Conservation (phyloP, 2,113 vertebrate species). For the Lycaon pictus region DNA sequence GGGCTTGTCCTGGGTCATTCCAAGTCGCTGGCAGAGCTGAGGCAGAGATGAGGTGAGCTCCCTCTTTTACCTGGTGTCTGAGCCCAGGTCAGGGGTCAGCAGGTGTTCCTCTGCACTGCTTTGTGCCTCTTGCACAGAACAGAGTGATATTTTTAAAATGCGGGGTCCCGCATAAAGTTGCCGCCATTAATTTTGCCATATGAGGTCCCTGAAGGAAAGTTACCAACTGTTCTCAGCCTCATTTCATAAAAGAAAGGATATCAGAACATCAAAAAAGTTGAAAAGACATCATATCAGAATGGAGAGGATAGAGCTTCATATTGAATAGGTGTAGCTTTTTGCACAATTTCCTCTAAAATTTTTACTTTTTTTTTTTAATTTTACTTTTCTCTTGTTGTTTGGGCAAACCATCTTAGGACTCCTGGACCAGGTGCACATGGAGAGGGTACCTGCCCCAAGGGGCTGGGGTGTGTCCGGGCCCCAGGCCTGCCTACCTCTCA, state of each 20-base stretch:
- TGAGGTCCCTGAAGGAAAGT: slow-evolving; percentile 2
- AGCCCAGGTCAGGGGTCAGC: not conserved
- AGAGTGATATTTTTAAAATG: not conserved
- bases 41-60: not conserved
- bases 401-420: not conserved
- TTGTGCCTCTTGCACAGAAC: not conserved
- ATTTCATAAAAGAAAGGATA: slow-evolving; percentile 44
- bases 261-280: slow-evolving; percentile 14
- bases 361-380: slow-evolving; percentile 21
- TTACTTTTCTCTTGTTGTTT: not conserved
- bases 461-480: not conserved
- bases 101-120: not conserved
- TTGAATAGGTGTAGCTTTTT: slow-evolving; percentile 34
- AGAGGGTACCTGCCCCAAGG: not conserved
- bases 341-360: not conserved
- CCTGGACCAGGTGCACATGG: not conserved
- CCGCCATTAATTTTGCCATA: slow-evolving; percentile 33
- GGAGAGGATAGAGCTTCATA: slow-evolving; percentile 12
- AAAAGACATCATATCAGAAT: slow-evolving; percentile 52
- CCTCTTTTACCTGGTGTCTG: not conserved
- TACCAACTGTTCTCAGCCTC: slow-evolving; percentile 6
- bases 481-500: not conserved
- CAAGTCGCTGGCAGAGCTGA: not conserved
- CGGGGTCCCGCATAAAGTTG: slow-evolving; percentile 22
- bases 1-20: not conserved